These are phyloP conservation scores for Pygoscelis antarcticus DNA, from an alignment of 2,113 vertebrate genomes.

Conservation along the genomic window DNA sequence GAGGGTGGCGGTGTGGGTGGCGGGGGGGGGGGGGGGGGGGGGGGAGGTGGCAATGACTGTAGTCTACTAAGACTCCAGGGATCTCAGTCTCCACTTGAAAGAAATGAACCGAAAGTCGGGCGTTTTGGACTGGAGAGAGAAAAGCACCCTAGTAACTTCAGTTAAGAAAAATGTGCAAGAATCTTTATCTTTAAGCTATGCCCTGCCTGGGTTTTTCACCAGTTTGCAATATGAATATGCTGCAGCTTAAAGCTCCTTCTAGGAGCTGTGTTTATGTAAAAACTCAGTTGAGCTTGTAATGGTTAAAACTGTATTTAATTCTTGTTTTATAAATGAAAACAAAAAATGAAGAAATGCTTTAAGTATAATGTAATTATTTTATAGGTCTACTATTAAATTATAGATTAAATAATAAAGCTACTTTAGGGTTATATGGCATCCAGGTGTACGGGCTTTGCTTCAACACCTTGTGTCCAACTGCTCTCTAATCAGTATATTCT, in stretches of 20 bases:
- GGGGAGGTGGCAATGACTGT: not conserved
- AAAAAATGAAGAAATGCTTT: constrained; percentile 77
- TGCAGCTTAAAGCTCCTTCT: constrained; percentile 68
- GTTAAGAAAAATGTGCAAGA: constrained; percentile 1
- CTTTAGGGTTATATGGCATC: constrained; percentile 71
- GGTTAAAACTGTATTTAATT: constrained; percentile 82
- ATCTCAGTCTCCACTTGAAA: not conserved
- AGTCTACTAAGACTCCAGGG: not conserved
- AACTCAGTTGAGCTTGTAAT: constrained; percentile 74
- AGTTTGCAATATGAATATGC: constrained; percentile 65
- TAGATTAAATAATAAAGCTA: constrained; percentile 82
- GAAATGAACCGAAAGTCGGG: not conserved
- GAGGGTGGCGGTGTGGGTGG: not conserved
- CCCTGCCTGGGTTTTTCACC: constrained; percentile 14
- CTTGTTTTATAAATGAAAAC: constrained; percentile 79
- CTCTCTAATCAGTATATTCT: not conserved
- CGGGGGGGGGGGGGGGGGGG: not conserved
- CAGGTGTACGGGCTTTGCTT: constrained; percentile 43
- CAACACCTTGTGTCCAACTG: not conserved
- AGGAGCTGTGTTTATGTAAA: constrained; percentile 68
- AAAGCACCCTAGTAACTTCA: not conserved
- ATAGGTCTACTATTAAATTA: constrained; percentile 83
- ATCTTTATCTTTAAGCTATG: constrained; percentile 45
- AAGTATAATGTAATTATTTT: constrained; percentile 85
- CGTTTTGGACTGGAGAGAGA: not conserved